phyloP scores from a whole-genome alignment of 2,797 vertebrate species.

The Molossus alvarezi region DNA sequence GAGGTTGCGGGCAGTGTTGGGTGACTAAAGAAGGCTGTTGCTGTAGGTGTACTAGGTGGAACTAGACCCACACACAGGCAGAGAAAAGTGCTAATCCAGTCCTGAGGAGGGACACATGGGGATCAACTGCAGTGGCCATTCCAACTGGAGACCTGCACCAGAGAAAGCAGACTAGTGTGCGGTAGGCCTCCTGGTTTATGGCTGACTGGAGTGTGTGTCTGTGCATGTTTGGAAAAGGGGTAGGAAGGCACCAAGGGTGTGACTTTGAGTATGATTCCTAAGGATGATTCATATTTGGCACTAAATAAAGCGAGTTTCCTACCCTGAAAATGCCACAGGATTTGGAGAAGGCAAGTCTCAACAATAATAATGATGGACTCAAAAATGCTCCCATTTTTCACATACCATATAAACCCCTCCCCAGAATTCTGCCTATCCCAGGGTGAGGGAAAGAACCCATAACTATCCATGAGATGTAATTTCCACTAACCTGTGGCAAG shows the following conservation, averaged over 20 bases:
- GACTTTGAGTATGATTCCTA: background rate
- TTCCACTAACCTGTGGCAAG: background rate
- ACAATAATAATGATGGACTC: background rate
- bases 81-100: background rate
- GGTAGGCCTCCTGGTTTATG: background rate
- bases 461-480: background rate
- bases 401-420: background rate
- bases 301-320: background rate
- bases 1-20: background rate
- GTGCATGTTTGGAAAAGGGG: background rate
- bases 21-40: background rate
- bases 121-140: background rate
- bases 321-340: background rate
- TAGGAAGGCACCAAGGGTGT: background rate
- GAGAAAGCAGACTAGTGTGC: background rate
- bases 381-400: background rate
- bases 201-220: background rate
- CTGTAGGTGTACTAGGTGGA: background rate
- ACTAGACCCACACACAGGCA: too few relatives aligned
- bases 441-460: background rate
- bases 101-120: background rate
- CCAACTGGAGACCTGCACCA: background rate
- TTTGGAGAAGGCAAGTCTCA: background rate
- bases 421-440: background rate
- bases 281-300: background rate